A percentile compares a stretch with the other conserved stretches of the same genome.
Evolutionary conservation across 2,113 vertebrate species (phyloP).

Genomic region (Pseudolaguvia tuberculata): DNA sequence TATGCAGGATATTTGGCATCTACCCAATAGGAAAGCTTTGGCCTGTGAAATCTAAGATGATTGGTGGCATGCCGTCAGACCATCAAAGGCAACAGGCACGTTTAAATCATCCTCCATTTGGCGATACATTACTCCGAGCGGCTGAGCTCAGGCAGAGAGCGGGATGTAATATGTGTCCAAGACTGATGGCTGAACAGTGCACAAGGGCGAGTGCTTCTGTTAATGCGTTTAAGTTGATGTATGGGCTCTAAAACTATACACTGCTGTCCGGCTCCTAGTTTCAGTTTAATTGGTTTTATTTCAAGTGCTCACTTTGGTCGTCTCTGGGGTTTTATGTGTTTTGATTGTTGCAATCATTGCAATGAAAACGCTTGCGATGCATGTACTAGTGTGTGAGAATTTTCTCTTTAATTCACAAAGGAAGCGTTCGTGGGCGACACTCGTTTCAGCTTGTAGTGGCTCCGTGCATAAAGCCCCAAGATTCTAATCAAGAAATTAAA

Average conservation of each 20-base stretch:
- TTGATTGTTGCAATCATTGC: constrained; percentile 36
- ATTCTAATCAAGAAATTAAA: constrained; percentile 15
- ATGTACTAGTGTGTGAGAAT: constrained; percentile 5
- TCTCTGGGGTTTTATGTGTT: constrained; percentile 45
- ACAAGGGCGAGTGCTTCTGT: constrained; percentile 44
- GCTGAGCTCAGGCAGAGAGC: constrained; percentile 32
- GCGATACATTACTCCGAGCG: constrained; percentile 48
- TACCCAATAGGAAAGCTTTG: constrained; percentile 34
- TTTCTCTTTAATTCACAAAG: constrained; percentile 9
- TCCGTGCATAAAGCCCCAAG: background rate
- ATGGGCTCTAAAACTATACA: constrained; percentile 42
- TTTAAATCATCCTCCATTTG: constrained; percentile 55
- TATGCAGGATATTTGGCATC: constrained; percentile 30
- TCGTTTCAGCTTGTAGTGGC: background rate
- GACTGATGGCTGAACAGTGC: constrained; percentile 51
- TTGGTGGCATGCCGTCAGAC: constrained; percentile 48
- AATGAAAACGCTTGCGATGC: constrained; percentile 26
- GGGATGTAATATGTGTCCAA: constrained; percentile 49
- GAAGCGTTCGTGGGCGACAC: constrained; percentile 8
- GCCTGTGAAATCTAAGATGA: constrained; percentile 47
- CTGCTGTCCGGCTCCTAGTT: constrained; percentile 31
- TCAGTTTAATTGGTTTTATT: constrained; percentile 49
- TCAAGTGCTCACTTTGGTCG: constrained; percentile 37
- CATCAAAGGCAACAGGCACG: constrained; percentile 47
- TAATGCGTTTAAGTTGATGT: constrained; percentile 55